These are phyloP conservation scores for Thalassophryne amazonica DNA, from an alignment of 2,797 vertebrate genomes.

Conservation along the genomic window DNA sequence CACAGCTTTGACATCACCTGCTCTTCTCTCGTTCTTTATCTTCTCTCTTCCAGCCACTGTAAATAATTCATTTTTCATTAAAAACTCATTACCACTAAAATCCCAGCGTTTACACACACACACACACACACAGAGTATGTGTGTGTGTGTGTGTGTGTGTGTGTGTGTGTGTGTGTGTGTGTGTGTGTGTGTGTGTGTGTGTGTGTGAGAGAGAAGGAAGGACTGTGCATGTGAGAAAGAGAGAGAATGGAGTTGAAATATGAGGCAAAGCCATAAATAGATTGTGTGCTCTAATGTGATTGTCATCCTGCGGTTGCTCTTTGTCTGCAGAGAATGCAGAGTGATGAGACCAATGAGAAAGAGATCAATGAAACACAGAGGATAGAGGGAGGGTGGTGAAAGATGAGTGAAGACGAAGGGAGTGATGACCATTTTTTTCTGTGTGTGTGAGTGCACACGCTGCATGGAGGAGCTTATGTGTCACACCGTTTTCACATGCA, in stretches of 20 bases:
- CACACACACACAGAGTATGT: not conserved
- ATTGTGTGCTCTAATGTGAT: conserved; percentile 77
- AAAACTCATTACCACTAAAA: conserved; percentile 78
- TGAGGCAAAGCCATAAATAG: conserved; percentile 76
- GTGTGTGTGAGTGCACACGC: not conserved
- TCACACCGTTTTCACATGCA: conserved; percentile 58
- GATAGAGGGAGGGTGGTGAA: conserved; percentile 36
- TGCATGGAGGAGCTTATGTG: conserved; percentile 36
- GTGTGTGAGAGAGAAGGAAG: not conserved
- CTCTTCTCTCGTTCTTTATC: conserved; percentile 43
- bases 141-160: not conserved
- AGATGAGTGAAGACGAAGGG: conserved; percentile 58
- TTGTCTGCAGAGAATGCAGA: conserved; percentile 74
- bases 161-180: not conserved
- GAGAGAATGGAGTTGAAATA: conserved; percentile 66
- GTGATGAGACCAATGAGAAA: conserved; percentile 73
- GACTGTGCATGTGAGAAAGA: conserved; percentile 2
- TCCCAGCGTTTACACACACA: conserved; percentile 68
- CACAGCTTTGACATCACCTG: conserved; percentile 50
- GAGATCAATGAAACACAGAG: conserved; percentile 66
- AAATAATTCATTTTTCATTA: conserved; percentile 82
- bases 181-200: conserved; percentile 1
- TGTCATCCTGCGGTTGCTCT: conserved; percentile 74
- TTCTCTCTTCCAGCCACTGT: conserved; percentile 60
- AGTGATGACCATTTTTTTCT: conserved; percentile 54